Percentiles rank a stretch among this genome's conserved stretches.
Conservation (phyloP, 2,113 vertebrate genomes). For the Irena cyanogastra region DNA sequence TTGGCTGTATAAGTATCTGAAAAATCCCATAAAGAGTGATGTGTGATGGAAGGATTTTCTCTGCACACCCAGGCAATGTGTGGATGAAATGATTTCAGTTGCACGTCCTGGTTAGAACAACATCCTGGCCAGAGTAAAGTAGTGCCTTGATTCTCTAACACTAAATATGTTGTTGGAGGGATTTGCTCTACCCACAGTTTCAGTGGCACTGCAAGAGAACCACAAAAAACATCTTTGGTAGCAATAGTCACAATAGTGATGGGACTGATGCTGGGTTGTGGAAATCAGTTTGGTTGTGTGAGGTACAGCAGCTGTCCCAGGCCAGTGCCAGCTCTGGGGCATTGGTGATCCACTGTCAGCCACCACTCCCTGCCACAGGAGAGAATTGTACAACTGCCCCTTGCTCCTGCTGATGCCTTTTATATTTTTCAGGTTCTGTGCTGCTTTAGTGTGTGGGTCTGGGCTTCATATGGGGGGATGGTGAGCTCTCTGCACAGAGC, state of each 20-base stretch:
- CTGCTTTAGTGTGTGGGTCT: too few species aligned
- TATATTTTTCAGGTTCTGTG: too few species aligned
- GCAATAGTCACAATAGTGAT: too few species aligned
- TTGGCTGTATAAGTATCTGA: neutral
- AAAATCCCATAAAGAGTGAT: neutral
- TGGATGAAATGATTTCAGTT: neutral
- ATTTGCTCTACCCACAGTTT: neutral
- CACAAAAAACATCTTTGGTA: neutral
- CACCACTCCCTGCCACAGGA: neutral
- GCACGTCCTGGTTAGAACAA: neutral
- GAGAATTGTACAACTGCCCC: neutral
- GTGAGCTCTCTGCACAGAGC: too few species aligned
- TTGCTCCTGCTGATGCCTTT: neutral
- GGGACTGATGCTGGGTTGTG: neutral
- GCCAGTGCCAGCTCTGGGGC: neutral
- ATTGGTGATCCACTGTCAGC: neutral
- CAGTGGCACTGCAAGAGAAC: neutral
- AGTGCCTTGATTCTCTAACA: neutral
- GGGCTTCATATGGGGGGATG: too few species aligned
- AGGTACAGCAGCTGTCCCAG: neutral
- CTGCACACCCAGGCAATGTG: neutral
- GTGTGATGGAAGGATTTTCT: neutral
- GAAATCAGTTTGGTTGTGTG: neutral
- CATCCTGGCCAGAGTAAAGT: neutral
- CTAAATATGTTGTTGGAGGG: neutral